Base-by-base conservation (phyloP, 1,140 invertebrate species). In the Chionoecetes opilio region DNA sequence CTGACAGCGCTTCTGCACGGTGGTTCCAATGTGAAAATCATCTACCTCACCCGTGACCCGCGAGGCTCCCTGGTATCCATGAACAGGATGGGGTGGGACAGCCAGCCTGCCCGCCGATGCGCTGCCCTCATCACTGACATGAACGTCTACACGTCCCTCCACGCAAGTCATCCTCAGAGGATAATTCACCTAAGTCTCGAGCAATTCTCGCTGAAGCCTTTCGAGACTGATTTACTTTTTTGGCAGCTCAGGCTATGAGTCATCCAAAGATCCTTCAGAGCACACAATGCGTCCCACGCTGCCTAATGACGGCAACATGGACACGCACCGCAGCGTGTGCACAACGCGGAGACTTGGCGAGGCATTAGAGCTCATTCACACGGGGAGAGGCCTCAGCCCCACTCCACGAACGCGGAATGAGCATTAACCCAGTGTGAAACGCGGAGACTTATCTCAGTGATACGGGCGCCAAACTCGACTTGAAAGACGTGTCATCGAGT, bases 301-400 rank as follows among this genome's bases (percentile, higher is more conserved):
- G 29, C 82, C 14, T 9, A 29, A 31, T n/a, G 32, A n/a, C 21
- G 41, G 38, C 53, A 90, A 46, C 35, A 92, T 92, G 91, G 75
- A 92, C 82, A 92, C 91, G 2, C 75, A 84, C 32, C 82, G 38
- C n/a, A 92, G 63, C 82, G 91, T 31, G 11, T 14, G 75, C 31
- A 31, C 21, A 82, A 92, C 34, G 35, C n/a, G 82, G 75, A 92
- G 82, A 35, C 91, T 9, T 92, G 91, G 91, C 75, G 91, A 82
- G 37, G 91, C n/a, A n/a, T n/a, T n/a, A n/a, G n/a, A n/a, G n/a
- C n/a, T n/a, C n/a, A n/a, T n/a, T n/a, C n/a, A n/a, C n/a, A n/a
- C n/a, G n/a, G n/a, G n/a, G n/a, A n/a, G n/a, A n/a, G n/a, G n/a
- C n/a, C n/a, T n/a, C n/a, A n/a, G n/a, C n/a, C n/a, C n/a, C n/a